Conservation (phyloP, 2,888 invertebrate genomes). For the Athrips mouffetella region DNA sequence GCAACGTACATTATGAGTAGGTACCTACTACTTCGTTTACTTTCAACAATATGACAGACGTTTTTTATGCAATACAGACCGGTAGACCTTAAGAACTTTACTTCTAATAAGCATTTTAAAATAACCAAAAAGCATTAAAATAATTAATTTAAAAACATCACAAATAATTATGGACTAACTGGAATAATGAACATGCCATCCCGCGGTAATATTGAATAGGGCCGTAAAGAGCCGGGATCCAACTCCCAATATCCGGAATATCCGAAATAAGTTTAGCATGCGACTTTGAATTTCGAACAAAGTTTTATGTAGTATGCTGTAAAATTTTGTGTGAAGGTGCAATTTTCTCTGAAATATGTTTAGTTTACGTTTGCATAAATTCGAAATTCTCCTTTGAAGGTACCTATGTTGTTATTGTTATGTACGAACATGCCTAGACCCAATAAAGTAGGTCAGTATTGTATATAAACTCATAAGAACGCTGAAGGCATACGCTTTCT, state of each 20-base stretch:
- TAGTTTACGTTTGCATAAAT: slow-evolving; percentile 28
- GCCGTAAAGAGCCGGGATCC: slow-evolving; percentile 16
- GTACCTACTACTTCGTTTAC: too few species aligned
- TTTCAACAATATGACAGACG: too few species aligned
- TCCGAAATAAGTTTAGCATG: slow-evolving; percentile 13
- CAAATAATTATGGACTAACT: neutral
- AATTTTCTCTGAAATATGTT: neutral
- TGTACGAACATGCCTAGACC: too few species aligned
- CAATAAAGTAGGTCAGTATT: too few species aligned
- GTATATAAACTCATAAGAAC: too few species aligned
- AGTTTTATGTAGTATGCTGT: slow-evolving; percentile 8
- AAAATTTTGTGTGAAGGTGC: neutral
- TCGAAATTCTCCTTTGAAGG: neutral
- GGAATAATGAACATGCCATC: neutral
- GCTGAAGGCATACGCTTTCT: too few species aligned
- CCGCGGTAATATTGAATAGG: slow-evolving; percentile 19
- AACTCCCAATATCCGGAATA: slow-evolving; percentile 18
- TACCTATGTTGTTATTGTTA: too few species aligned
- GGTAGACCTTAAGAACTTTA: too few species aligned
- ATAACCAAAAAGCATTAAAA: neutral
- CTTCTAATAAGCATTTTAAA: neutral
- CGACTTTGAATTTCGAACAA: slow-evolving; percentile 12
- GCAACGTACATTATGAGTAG: too few species aligned
- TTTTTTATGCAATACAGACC: too few species aligned
- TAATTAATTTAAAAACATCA: too few species aligned